Base-by-base conservation (phyloP, 2,888 invertebrate genomes). In the Galeruca laticollis region DNA sequence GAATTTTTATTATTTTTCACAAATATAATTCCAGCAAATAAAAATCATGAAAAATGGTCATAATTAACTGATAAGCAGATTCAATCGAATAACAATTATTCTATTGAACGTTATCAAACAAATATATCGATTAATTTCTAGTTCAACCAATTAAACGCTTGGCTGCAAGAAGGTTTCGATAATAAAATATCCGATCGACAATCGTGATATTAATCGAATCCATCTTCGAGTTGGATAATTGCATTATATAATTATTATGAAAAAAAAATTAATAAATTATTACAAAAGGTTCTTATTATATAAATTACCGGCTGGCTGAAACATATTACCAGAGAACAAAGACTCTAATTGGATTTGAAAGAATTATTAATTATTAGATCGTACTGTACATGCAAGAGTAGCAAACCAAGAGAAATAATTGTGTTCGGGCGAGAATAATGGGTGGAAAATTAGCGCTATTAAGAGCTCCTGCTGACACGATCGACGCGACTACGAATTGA, bases 161-260 rank as follows among this genome's bases (percentile, higher is more conserved):
- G 33, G 47, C 54, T 60, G 63, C 60, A 60, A 71, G 62, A 67
- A 62, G 49, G 31, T n/a, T 43, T 21, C 18, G 70, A 71, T 69
- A 69, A 73, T 70, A 69, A 71, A 63, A 69, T 72, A 65, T 67
- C 69, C 65, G 60, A 71, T 71, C 66, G 47, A 33, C 61, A 63
- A 72, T 72, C 67, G 64, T 52, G 71, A 68, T 69, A 43, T 67
- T 73, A 71, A 73, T 73, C 69, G 73, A 69, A 69, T 72, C 67
- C 68, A 65, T 70, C 65, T 68, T 70, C 59, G 26, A 64, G 37
- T 20, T 66, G 33, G 43, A 66, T 72, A 73, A 73, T 73, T 69
- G 73, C 71, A 57, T 73, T 65, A 73, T 73, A 67, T 62, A 65
- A 70, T 71, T 69, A 73, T 63, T 49, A 51, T 52, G 20, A 59